Evolutionary conservation across 2,113 vertebrate genomes (phyloP), one percentile per base, ranked within the genome.

Genomic region (Hemibates koningsi): DNA sequence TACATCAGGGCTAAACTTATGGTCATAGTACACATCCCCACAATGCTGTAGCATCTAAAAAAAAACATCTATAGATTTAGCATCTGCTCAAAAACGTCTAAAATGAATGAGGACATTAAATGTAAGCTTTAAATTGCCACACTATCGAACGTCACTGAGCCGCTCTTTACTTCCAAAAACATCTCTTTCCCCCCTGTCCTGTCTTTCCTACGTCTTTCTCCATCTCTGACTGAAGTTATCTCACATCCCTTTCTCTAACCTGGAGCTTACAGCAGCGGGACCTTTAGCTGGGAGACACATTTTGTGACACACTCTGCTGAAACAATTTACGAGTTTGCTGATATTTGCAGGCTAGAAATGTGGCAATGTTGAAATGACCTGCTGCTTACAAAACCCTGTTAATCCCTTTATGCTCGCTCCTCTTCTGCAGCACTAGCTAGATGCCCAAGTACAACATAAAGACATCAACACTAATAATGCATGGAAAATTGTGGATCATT

Each of bases 341-440:
- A 36, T 66, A 66, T 36, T 66, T 66, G 61, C 32, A n/a, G 32
- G 61, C 61, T 66, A n/a, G 61, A 36, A 66, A 66, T 66, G 32
- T 1, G 6, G 32, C 3, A 3, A 66, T 66, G 32, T n/a, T n/a
- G 61, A 66, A 36, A 66, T 66, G 6, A 36, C 17, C 61, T 66
- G 17, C 32, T n/a, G 61, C 4, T 66, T 66, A n/a, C 34, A 38
- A 66, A 66, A 38, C 17, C 17, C 32, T n/a, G 61, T 5, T 38
- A 66, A 36, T 7, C 61, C 32, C 61, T 13, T 66, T 38, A 38
- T 66, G 61, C 61, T 36, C 4, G 6, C 32, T 7, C 17, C 1
- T 36, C 61, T 63, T 36, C 59, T 66, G 9, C 9, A 66, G 59
- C 59, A n/a, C 61, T 66, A 36, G 61, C 61, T 66, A 36, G 61